Evolutionary conservation across 2,888 invertebrate genomes (phyloP).

Genomic region (Aelia acuminata): DNA sequence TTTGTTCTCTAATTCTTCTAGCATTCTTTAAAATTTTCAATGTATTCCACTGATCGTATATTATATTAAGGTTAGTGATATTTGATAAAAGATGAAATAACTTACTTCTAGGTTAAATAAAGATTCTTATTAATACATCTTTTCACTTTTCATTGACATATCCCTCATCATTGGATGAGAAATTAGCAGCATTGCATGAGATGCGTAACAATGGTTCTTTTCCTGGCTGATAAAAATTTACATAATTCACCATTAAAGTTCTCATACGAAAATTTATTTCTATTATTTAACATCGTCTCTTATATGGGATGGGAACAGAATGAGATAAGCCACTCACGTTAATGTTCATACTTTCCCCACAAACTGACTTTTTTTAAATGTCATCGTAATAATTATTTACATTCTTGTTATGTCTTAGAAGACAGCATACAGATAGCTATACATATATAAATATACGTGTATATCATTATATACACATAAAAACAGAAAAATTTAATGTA

Average conservation of each 20-base stretch:
- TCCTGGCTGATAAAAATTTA: background rate
- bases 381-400: background rate
- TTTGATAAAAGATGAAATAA: background rate
- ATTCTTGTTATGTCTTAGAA: no score
- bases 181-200: background rate
- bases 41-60: background rate
- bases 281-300: background rate
- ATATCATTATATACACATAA: no score
- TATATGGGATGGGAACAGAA: constrained; percentile 23
- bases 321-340: background rate
- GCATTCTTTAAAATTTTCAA: background rate
- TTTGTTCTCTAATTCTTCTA: background rate
- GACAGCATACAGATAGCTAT: background rate
- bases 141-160: no score
- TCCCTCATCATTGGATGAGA: background rate
- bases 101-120: background rate
- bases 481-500: no score
- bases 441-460: no score
- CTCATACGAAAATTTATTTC: background rate
- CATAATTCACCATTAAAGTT: background rate
- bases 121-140: background rate
- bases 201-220: background rate
- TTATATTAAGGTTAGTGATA: no score
- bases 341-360: background rate
- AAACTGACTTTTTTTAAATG: background rate